A percentile compares a stretch with the other conserved stretches of the same genome.
Evolutionary conservation across 2,113 vertebrate genomes (phyloP).

Genomic region (Cyprinodon brontotheroides): DNA sequence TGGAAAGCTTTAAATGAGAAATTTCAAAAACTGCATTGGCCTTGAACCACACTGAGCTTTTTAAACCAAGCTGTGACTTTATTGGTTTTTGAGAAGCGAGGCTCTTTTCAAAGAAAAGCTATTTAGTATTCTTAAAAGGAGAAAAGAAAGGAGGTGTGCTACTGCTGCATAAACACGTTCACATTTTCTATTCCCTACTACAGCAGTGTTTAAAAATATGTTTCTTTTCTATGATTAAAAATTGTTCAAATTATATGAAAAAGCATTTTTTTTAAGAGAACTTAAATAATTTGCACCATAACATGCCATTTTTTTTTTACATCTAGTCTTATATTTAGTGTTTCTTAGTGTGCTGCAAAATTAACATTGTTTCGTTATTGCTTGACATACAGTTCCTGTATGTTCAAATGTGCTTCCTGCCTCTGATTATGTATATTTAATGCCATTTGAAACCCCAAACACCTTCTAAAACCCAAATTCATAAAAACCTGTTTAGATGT

Average conservation of each 20-base stretch:
- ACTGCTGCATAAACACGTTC: not conserved
- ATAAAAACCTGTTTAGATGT: not conserved
- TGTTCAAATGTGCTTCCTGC: not conserved
- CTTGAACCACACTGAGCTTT: slow-evolving; percentile 7
- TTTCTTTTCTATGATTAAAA: not conserved
- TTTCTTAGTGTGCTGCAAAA: not conserved
- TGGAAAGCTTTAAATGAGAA: slow-evolving; percentile 24
- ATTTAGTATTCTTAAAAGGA: slow-evolving; percentile 11
- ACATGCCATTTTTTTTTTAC: not conserved
- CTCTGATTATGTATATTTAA: slow-evolving; percentile 1
- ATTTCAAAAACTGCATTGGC: slow-evolving; percentile 5
- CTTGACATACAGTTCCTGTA: not conserved
- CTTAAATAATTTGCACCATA: not conserved
- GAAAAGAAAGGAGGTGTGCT: not conserved
- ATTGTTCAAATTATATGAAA: not conserved
- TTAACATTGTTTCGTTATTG: not conserved
- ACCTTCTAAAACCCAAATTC: not conserved
- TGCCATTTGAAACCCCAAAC: not conserved
- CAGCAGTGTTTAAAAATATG: not conserved
- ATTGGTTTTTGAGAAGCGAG: slow-evolving; percentile 15
- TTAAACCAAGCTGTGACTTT: slow-evolving; percentile 14
- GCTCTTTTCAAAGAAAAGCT: slow-evolving; percentile 24
- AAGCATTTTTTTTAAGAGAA: not conserved
- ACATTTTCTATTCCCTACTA: not conserved
- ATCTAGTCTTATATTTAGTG: not conserved